Evolutionary conservation across 2,888 invertebrate genomes (phyloP), one percentile per base, ranked within the genome.

Genomic region (Malacosoma neustria): DNA sequence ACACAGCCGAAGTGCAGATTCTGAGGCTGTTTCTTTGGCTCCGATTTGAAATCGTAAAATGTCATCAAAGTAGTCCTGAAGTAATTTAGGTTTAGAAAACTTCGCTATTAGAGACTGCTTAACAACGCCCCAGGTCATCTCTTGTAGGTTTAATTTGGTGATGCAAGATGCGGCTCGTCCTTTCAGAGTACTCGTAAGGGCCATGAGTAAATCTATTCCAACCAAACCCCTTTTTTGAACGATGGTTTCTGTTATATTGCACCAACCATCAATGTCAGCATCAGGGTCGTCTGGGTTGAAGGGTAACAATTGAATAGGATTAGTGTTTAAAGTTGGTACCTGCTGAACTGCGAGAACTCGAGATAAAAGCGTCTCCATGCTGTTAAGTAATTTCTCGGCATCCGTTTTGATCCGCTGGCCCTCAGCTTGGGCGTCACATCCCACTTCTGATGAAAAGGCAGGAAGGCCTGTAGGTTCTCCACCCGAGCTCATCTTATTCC

Each of bases 61-160:
- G 0, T 49, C 45, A 13, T 56, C 51, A 13, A 52, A 53, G n/a
- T 51, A 39, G 22, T 53, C 51, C 36, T 51, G 50, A 4, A 37
- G 2, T 3, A 50, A n/a, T 14, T 32, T 54, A 1, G 50, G 48
- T 29, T 35, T 44, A 1, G 15, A 31, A 40, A 54, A 51, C 36
- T 22, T 51, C 1, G 48, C 46, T 38, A 40, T 3, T 11, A 41
- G 13, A 3, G 12, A 5, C 6, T 42, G 14, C 22, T 37, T 39
- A 0, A 42, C 14, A 11, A 3, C 5, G 2, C 1, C 4, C 37
- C 50, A 53, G 1, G 41, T 35, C 1, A 55, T 22, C 11, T 46
- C 32, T 0, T 41, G 13, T 0, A 42, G 11, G 6, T 42, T 39
- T 14, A 56, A 4, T 31, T 48, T 45, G n/a, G 51, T 50, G 0